Conservation (phyloP, 2,888 invertebrate species). For the Oscheius sp. region DNA sequence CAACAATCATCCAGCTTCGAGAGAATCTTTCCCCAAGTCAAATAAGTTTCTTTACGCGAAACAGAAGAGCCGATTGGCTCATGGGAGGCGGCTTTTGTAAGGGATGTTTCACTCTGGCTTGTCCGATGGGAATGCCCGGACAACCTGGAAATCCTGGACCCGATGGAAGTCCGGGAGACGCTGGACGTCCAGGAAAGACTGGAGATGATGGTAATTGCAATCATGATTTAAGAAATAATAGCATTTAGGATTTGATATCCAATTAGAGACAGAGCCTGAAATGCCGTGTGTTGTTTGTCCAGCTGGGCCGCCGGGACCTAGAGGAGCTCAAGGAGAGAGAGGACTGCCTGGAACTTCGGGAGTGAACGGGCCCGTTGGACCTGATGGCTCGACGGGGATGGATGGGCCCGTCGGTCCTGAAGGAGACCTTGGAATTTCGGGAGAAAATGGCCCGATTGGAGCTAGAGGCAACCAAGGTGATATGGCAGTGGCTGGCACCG, state of each 20-base stretch:
- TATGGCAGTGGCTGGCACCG: slow-evolving; percentile 62
- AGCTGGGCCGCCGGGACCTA: slow-evolving; percentile 68
- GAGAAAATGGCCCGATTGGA: slow-evolving; percentile 53
- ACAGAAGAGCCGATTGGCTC: slow-evolving; percentile 44
- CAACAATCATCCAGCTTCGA: not conserved
- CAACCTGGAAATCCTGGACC: slow-evolving; percentile 63
- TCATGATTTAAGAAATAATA: too few species aligned
- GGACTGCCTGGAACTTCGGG: slow-evolving; percentile 62
- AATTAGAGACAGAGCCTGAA: slow-evolving; percentile 66
- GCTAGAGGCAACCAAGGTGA: slow-evolving; percentile 58
- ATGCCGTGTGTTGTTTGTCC: slow-evolving; percentile 69
- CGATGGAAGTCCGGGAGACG: slow-evolving; percentile 64
- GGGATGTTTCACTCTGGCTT: slow-evolving; percentile 63
- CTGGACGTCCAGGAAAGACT: slow-evolving; percentile 56
- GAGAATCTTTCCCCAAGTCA: slow-evolving; percentile 16
- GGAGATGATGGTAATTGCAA: slow-evolving; percentile 69
- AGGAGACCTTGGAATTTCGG: slow-evolving; percentile 53
- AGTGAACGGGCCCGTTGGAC: slow-evolving; percentile 53
- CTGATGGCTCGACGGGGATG: slow-evolving; percentile 60
- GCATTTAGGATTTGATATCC: too few species aligned
- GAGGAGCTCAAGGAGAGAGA: slow-evolving; percentile 69
- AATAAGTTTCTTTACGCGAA: slow-evolving; percentile 57
- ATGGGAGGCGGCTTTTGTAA: slow-evolving; percentile 53
- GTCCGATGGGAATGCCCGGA: slow-evolving; percentile 69
- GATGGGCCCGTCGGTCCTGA: slow-evolving; percentile 56